Conservation (phyloP, 1,140 invertebrate species). For the Agrilus planipennis region DNA sequence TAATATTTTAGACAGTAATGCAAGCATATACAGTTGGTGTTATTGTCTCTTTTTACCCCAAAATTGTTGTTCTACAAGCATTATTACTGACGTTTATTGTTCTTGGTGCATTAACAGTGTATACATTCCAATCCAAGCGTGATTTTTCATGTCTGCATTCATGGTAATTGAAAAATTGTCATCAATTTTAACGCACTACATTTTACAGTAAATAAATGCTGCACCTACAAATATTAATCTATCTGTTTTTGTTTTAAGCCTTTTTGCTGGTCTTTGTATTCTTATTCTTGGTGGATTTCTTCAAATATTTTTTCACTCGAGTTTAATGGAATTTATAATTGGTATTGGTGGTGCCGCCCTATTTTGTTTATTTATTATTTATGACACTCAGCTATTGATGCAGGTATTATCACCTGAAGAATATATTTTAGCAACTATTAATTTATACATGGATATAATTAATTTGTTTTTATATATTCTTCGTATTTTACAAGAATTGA, state of each 20-base stretch:
- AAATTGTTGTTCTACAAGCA: constrained; percentile 59
- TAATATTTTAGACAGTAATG: constrained; percentile 52
- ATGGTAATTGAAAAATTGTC: constrained; percentile 55
- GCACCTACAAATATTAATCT: constrained; percentile 9
- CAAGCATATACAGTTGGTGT: constrained; percentile 63
- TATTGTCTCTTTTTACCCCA: constrained; percentile 61
- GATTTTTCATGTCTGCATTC: constrained; percentile 68
- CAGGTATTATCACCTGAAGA: constrained; percentile 60
- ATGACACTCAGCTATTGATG: constrained; percentile 57
- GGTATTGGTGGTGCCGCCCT: constrained; percentile 57
- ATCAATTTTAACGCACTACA: constrained; percentile 7
- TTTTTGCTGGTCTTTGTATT: constrained; percentile 56
- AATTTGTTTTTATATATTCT: constrained; percentile 77
- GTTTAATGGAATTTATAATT: constrained; percentile 51
- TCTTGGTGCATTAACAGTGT: constrained; percentile 56
- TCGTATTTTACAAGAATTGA: constrained; percentile 48
- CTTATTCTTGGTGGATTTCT: constrained; percentile 60
- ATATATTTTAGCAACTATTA: constrained; percentile 68
- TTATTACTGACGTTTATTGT: constrained; percentile 60
- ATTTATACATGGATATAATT: constrained; percentile 77
- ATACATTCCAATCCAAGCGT: constrained; percentile 69
- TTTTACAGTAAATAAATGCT: constrained; percentile 1
- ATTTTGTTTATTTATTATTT: constrained; percentile 60
- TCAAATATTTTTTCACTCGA: constrained; percentile 59
- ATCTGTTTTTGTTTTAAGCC: constrained; percentile 39